Percentiles rank a stretch among this genome's conserved stretches.
Evolutionary conservation across 2,797 vertebrate genomes (phyloP).

Genomic region (Ctenopoma kingsleyae): DNA sequence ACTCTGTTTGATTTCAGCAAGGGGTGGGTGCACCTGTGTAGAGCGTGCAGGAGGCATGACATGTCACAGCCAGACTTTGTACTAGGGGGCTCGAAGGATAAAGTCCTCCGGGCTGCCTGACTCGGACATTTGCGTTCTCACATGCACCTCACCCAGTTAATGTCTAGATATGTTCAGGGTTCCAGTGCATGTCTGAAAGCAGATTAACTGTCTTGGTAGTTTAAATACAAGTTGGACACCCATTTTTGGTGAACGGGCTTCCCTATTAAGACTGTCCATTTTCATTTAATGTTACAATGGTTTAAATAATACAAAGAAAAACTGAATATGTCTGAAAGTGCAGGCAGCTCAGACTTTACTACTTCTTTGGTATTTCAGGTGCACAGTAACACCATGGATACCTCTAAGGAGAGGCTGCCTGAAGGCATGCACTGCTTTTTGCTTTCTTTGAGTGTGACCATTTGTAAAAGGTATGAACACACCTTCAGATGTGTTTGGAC

Average conservation of each 20-base stretch:
- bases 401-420: neutral
- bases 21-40: no score
- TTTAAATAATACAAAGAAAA: constrained; percentile 8
- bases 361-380: neutral
- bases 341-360: neutral
- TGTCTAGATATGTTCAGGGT: no score
- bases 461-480: neutral
- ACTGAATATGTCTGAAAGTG: neutral
- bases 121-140: no score
- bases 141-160: no score
- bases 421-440: neutral
- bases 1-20: no score
- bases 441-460: neutral
- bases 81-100: no score
- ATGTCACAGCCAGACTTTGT: no score
- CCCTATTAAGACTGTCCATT: neutral
- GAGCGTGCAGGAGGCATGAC: no score
- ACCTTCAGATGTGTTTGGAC: neutral
- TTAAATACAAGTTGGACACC: neutral
- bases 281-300: neutral
- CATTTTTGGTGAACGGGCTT: neutral
- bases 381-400: neutral
- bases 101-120: no score
- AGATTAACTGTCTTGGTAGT: constrained; percentile 4
- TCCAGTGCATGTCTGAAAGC: no score